phyloP scores from a whole-genome alignment of 2,888 invertebrate species.

The Lycophotia porphyrea region DNA sequence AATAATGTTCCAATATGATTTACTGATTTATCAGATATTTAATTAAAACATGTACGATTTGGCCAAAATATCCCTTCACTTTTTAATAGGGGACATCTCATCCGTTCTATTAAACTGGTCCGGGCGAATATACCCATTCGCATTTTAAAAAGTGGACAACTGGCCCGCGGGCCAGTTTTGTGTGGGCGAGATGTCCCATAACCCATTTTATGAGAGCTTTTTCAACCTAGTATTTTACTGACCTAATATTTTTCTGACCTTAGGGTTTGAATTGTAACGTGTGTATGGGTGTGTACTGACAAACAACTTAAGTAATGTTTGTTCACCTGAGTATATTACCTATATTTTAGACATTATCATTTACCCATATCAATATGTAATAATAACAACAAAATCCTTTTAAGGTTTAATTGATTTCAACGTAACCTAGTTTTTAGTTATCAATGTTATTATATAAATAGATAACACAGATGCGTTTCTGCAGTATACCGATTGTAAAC shows the following conservation, averaged over 20 bases:
- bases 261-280: background rate
- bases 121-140: too few species aligned
- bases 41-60: too few species aligned
- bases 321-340: background rate
- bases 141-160: too few species aligned
- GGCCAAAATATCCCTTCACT: too few species aligned
- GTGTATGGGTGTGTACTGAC: background rate
- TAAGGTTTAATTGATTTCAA: conserved; percentile 41
- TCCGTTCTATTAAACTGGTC: too few species aligned
- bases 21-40: too few species aligned
- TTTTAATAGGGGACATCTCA: too few species aligned
- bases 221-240: background rate
- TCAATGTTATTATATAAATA: conserved; percentile 29
- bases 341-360: background rate
- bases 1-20: too few species aligned
- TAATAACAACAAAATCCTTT: conserved; percentile 55
- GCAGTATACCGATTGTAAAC: conserved; percentile 23
- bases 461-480: conserved; percentile 47
- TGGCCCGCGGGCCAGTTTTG: too few species aligned
- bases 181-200: too few species aligned
- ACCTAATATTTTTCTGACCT: too few species aligned
- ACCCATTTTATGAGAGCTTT: background rate
- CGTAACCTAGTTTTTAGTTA: conserved; percentile 42
- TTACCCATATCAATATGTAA: background rate
- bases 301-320: background rate